Base-by-base conservation (phyloP, 2,797 vertebrate genomes). In the Gobio occitaniae region DNA sequence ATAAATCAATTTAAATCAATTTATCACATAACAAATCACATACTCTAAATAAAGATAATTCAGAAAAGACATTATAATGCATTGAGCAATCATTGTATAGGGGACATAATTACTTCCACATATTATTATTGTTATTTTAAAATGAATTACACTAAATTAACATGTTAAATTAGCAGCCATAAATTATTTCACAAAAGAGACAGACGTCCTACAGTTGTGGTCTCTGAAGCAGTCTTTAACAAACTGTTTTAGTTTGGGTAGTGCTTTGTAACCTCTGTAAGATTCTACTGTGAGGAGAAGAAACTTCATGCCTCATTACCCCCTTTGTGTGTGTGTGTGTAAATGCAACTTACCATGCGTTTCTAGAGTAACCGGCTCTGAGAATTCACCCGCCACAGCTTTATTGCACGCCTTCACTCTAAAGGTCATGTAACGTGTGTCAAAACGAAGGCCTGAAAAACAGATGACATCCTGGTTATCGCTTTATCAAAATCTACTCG, bases 351-450 rank as follows among this genome's bases (percentile, higher is more conserved):
- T 90, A 99, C 98, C 98, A 84, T 94, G 95, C 0, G 98, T 99
- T 93, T 99, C 98, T 85, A 99, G 88, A 61, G 97, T 97, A 78
- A 99, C 91, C 0, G 96, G 94, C 90, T 99, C 97, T 0, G 97
- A 98, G 93, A 99, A 99, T 85, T 98, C 97, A 50, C 98, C 97
- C 0, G 97, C 96, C 80, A 99, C 97, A 0, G 98, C 98, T 90
- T 99, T 99, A 93, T 99, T 99, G 41, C 97, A 99, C 0, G 97
- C 98, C 88, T 92, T 97, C 72, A 98, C 97, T 0, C 98, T 96
- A 84, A 99, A 97, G 3, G 97, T 99, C 92, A 99, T 95, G 93
- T 95, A 99, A 3, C 96, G 97, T 38, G 97, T 98, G 89, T 99
- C 97, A 75, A 99, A 99, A 78, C 95, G 97, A 85, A 98, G 93